Evolutionary conservation across 2,113 vertebrate genomes (phyloP).

Genomic region (Sylvilagus bachmani): DNA sequence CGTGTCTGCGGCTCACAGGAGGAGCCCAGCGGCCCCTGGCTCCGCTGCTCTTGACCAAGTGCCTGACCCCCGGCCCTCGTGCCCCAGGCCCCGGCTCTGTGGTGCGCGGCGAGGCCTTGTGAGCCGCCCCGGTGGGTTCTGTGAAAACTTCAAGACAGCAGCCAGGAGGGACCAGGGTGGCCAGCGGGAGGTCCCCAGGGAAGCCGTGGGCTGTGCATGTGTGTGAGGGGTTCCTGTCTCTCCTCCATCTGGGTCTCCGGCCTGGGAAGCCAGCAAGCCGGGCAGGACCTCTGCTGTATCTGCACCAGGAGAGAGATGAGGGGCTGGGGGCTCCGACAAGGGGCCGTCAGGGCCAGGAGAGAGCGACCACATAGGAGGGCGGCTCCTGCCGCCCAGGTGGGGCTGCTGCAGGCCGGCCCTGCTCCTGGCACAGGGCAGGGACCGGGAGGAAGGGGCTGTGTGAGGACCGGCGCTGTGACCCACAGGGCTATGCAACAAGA

Average conservation of each 20-base stretch:
- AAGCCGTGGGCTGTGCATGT: not conserved
- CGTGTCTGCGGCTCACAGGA: not conserved
- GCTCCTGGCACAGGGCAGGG: not conserved
- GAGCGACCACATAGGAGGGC: not conserved
- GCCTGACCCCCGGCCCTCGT: constrained; percentile 95
- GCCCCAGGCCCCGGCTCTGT: constrained; percentile 85
- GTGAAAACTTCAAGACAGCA: not conserved
- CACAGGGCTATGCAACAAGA: constrained; percentile 95
- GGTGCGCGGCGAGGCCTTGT: not conserved
- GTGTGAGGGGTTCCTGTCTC: constrained; percentile 64
- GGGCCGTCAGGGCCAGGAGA: not conserved
- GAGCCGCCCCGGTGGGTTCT: accelerated
- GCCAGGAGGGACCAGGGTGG: constrained; percentile 8
- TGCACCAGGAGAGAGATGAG: not conserved
- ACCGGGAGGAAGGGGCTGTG: too few relatives aligned
- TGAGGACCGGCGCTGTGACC: constrained; percentile 54
- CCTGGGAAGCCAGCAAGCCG: constrained; percentile 75
- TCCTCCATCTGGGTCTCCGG: constrained; percentile 86
- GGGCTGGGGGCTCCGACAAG: too few relatives aligned
- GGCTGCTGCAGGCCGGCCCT: accelerated
- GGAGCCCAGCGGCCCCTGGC: constrained; percentile 52
- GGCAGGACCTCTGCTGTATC: constrained; percentile 10
- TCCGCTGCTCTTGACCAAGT: constrained; percentile 95
- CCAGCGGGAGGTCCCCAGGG: constrained; percentile 41
- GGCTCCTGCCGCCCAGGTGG: not conserved